Evolutionary conservation across 2,113 vertebrate genomes (phyloP).

Genomic region (Telmatochromis sp.): DNA sequence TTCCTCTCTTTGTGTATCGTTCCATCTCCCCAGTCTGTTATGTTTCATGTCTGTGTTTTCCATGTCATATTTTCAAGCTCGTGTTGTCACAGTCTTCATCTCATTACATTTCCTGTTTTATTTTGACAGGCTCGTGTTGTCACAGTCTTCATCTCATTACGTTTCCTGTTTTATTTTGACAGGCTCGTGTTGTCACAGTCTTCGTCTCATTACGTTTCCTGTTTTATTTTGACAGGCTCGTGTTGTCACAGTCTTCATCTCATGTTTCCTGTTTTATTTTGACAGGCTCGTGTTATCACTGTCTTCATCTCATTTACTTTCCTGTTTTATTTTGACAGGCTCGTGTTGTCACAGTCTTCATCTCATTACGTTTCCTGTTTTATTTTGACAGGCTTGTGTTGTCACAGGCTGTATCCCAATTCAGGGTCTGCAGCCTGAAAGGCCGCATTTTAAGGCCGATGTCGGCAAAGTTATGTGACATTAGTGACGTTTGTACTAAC

Average conservation of each 20-base stretch:
- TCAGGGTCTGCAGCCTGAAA: no score
- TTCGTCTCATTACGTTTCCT: accelerated
- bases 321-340: no score
- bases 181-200: accelerated
- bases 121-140: background rate
- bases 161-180: no score
- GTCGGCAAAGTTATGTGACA: no score
- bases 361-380: no score
- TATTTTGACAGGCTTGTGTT: no score
- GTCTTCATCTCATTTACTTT: no score
- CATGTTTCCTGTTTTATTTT: no score
- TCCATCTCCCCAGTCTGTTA: background rate
- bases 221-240: no score
- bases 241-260: accelerated
- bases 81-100: background rate
- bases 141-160: accelerated
- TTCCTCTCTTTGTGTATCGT: background rate
- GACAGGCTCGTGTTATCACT: no score
- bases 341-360: accelerated
- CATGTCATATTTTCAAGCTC: background rate
- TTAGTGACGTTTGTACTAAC: no score
- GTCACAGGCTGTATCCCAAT: background rate
- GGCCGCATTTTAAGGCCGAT: no score
- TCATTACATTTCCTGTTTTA: background rate
- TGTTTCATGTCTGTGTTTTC: background rate